Base-by-base conservation (phyloP, 1,140 invertebrate genomes). In the Drosophila santomea region DNA sequence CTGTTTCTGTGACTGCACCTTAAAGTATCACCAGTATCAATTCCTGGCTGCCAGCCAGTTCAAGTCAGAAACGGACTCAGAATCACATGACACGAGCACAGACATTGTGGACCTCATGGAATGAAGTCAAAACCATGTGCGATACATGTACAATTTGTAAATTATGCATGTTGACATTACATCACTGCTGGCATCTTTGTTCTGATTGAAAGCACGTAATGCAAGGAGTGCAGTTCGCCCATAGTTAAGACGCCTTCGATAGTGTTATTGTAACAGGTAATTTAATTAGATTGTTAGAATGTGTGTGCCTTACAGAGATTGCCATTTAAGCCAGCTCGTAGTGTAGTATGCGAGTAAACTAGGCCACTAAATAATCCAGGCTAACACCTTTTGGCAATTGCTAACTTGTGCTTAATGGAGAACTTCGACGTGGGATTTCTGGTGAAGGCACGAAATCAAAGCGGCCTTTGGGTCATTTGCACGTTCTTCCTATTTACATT, bases 401-500 rank as follows among this genome's bases (percentile, higher is more conserved):
- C 44, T 50, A 64, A 28, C n/a, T 64, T 50, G 36, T 11, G 0
- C 45, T 1, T 11, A 41, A 20, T 20, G 2, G 11, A 23, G 11
- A 62, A 59, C 38, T 63, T 47, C 23, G 28, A 61, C 23, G 35
- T 6, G 39, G 32, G 1, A n/a, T 4, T 11, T 3, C 15, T 3
- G 12, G 23, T 6, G 1, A 36, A 36, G 14, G 20, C 58, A 45
- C 12, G 11, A 60, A 50, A 38, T 36, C 32, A 60, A 32, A 35
- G 25, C 39, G 12, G 28, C 32, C 28, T 51, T 52, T 23, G 28
- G 58, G 58, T 39, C 71, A 62, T 66, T 52, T 47, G 59, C 78
- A 86, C 74, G 81, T 48, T 48, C 50, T 28, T 12, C 3, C 76
- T 45, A 77, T 77, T 77, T 68, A 68, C 64, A 45, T 63, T 58